These are phyloP conservation scores for Parasteatoda lunata DNA, from an alignment of 2,888 invertebrate species.

Conservation along the genomic window DNA sequence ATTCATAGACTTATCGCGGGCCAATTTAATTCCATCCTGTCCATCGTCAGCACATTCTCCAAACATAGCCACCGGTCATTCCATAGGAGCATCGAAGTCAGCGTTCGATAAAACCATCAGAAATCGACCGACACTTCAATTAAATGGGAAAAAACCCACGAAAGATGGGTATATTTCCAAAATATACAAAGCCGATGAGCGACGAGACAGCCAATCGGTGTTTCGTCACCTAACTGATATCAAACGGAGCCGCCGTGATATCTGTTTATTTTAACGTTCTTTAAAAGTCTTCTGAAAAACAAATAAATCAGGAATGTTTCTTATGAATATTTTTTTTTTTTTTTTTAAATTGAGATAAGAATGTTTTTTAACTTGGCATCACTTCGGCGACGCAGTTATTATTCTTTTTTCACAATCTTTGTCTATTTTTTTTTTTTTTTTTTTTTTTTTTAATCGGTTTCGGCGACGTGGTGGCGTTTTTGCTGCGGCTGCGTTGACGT, in stretches of 20 bases:
- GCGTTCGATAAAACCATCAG: conserved; percentile 25
- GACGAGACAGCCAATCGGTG: conserved; percentile 51
- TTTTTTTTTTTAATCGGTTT: background rate
- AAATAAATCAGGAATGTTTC: background rate
- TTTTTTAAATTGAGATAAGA: background rate
- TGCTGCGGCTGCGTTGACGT: conserved; percentile 12
- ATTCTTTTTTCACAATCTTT: background rate
- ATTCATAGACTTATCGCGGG: conserved; percentile 19
- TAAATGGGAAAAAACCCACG: background rate
- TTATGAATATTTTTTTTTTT: background rate
- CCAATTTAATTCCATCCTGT: conserved; percentile 35
- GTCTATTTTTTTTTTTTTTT: background rate
- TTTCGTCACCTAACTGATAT: conserved; percentile 44
- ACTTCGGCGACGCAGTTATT: background rate
- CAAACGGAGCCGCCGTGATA: background rate
- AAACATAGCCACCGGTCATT: conserved; percentile 36
- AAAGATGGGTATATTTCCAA: conserved; percentile 11
- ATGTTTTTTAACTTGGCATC: background rate
- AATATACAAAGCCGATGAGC: conserved; percentile 45
- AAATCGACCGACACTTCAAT: conserved; percentile 8
- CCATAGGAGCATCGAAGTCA: conserved; percentile 29
- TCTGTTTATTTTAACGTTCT: conserved; percentile 12
- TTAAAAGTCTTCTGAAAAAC: background rate
- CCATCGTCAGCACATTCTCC: conserved; percentile 1
- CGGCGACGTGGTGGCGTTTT: background rate